Conservation (phyloP, 1,140 invertebrate species). For the Megalopta genalis region DNA sequence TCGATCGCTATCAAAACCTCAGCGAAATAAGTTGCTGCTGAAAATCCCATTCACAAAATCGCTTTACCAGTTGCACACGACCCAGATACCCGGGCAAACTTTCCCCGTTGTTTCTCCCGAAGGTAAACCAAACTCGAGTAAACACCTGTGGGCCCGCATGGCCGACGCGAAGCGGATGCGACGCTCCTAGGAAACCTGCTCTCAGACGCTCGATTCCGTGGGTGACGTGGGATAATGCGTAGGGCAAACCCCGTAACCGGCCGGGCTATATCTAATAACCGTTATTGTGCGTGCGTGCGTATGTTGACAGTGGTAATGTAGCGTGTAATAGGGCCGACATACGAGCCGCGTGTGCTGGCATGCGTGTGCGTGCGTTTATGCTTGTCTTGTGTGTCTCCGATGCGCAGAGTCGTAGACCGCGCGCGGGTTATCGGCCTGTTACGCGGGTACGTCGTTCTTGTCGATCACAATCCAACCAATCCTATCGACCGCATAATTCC, state of each 20-base stretch:
- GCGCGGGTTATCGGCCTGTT: conserved; percentile 43
- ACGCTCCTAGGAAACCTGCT: conserved; percentile 19
- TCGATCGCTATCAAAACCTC: too few species aligned
- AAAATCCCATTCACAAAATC: conserved; percentile 4
- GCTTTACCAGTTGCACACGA: conserved; percentile 15
- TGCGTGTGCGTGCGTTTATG: not conserved
- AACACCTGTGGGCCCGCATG: not conserved
- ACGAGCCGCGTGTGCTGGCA: conserved; percentile 16
- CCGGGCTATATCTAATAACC: conserved; percentile 63
- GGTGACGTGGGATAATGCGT: conserved; percentile 55
- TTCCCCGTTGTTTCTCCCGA: conserved; percentile 13
- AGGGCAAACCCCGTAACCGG: conserved; percentile 56
- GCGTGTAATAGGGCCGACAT: conserved; percentile 62
- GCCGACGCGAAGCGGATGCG: not conserved
- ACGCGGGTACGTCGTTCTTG: not conserved
- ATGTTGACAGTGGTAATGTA: conserved; percentile 66
- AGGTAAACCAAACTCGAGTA: conserved; percentile 15
- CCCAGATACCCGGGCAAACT: conserved; percentile 16
- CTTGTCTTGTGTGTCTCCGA: conserved; percentile 28
- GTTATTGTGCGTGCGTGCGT: conserved; percentile 61
- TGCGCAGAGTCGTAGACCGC: conserved; percentile 33
- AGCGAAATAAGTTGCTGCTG: not conserved
- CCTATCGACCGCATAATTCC: too few species aligned
- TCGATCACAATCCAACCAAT: not conserved
- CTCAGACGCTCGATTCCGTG: conserved; percentile 36